phyloP scores from a whole-genome alignment of 2,888 invertebrate genomes.

The Eilema caniola region DNA sequence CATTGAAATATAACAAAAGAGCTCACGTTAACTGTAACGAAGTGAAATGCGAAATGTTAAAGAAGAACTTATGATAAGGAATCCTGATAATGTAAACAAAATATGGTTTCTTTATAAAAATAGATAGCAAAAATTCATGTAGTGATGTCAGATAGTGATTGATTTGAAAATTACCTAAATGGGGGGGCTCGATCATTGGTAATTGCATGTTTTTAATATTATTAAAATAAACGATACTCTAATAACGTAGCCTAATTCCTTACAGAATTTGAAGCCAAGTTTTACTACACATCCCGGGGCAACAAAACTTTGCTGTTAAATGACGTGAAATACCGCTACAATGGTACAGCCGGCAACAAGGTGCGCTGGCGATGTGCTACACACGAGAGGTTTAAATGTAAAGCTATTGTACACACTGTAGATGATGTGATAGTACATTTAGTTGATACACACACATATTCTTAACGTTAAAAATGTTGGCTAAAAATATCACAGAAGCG shows the following conservation, averaged over 20 bases:
- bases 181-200: not conserved
- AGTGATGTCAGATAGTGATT: too few relatives aligned
- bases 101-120: not conserved
- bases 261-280: constrained; percentile 32
- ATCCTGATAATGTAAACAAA: not conserved
- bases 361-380: constrained; percentile 55
- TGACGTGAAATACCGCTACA: constrained; percentile 41
- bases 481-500: not conserved
- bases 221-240: not conserved
- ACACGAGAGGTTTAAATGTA: constrained; percentile 49
- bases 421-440: constrained; percentile 44
- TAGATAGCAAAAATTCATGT: too few relatives aligned
- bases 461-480: not conserved
- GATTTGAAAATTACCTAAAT: not conserved
- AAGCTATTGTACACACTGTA: constrained; percentile 49
- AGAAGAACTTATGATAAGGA: not conserved
- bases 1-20: too few relatives aligned
- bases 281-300: constrained; percentile 36
- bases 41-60: too few relatives aligned
- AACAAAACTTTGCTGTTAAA: constrained; percentile 41
- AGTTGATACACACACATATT: constrained; percentile 34
- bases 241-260: not conserved
- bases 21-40: too few relatives aligned
- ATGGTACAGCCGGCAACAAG: constrained; percentile 41
- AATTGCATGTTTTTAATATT: not conserved